Conservation (phyloP, 2,797 vertebrate genomes). For the Numenius phaeopus region DNA sequence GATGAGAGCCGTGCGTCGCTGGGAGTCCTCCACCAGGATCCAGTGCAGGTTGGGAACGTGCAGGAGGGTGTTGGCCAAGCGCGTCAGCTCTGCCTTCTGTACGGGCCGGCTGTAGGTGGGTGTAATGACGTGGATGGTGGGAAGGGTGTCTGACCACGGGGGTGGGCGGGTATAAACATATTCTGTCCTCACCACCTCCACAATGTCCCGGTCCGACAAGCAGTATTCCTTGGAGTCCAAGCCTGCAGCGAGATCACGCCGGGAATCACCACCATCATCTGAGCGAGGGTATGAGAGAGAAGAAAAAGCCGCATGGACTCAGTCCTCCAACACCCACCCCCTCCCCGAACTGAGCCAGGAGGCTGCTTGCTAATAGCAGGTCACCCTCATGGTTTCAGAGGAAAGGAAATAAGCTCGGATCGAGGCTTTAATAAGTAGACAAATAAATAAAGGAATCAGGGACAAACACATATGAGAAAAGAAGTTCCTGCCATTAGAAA, state of each 20-base stretch:
- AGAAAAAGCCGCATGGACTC: conserved; percentile 40
- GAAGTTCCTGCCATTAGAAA: neutral
- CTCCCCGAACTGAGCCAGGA: neutral
- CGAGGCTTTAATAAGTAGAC: neutral
- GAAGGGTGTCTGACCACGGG: conserved; percentile 95
- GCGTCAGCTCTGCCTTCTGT: conserved; percentile 96
- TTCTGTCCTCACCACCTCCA: conserved; percentile 98
- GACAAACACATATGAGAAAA: conserved; percentile 2
- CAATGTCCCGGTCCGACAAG: conserved; percentile 95
- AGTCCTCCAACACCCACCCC: neutral
- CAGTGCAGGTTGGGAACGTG: conserved; percentile 97
- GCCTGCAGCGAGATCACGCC: conserved; percentile 84
- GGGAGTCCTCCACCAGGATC: conserved; percentile 96
- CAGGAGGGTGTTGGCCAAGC: conserved; percentile 94
- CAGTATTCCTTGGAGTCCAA: conserved; percentile 96
- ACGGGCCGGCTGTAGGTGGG: conserved; percentile 97
- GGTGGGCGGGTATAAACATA: conserved; percentile 96
- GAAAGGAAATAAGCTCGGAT: neutral
- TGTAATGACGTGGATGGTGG: conserved; percentile 96
- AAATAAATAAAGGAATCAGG: conserved; percentile 16
- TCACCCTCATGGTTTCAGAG: neutral
- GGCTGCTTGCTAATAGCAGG: neutral
- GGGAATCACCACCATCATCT: conserved; percentile 92
- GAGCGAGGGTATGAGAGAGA: conserved; percentile 52
- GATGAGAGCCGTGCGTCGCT: conserved; percentile 90